These are phyloP conservation scores for Abramis brama DNA, from an alignment of 2,113 vertebrate genomes.

Conservation along the genomic window DNA sequence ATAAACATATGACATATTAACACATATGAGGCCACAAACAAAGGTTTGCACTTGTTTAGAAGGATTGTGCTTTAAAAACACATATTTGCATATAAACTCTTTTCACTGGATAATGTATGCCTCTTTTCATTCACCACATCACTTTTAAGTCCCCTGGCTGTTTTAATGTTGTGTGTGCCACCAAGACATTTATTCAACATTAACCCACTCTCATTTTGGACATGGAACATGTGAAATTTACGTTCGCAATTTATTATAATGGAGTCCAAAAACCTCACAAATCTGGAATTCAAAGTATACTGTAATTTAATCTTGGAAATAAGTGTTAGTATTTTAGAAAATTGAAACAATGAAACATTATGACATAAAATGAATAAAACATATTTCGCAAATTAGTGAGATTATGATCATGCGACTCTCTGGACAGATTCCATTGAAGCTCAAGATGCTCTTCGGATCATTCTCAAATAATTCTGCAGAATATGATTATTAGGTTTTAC, in stretches of 20 bases:
- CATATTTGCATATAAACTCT: background rate
- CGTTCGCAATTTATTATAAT: background rate
- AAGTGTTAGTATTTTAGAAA: background rate
- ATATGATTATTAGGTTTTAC: background rate
- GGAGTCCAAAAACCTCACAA: background rate
- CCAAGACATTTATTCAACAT: constrained; percentile 47
- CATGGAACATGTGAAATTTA: background rate
- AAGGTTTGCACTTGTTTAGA: background rate
- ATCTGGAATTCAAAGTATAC: background rate
- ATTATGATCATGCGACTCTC: background rate
- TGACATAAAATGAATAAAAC: background rate
- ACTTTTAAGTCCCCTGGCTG: constrained; percentile 26
- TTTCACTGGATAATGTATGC: constrained; percentile 5
- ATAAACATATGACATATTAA: background rate
- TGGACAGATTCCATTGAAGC: background rate
- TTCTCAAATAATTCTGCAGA: background rate
- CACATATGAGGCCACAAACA: background rate
- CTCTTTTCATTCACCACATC: constrained; percentile 18
- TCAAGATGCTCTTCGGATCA: background rate
- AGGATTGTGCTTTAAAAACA: background rate
- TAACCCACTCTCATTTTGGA: constrained; percentile 4
- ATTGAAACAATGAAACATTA: background rate
- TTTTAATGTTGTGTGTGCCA: constrained; percentile 41
- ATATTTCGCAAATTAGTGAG: background rate
- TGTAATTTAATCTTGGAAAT: background rate